phyloP scores from a whole-genome alignment of 2,113 vertebrate genomes.

The Dasyornis broadbenti region DNA sequence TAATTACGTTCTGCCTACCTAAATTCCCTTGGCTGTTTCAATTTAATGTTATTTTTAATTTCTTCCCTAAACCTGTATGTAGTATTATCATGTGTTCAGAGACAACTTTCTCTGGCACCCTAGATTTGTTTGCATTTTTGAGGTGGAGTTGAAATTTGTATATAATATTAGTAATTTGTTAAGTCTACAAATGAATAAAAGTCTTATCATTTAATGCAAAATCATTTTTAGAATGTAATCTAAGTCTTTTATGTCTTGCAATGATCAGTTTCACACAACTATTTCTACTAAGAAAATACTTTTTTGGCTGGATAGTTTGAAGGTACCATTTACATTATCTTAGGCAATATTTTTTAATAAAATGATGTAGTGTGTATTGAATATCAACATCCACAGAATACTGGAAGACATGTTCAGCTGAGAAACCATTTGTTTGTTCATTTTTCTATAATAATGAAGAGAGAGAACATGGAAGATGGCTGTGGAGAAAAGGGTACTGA shows the following conservation, averaged over 20 bases:
- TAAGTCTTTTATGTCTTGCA: background rate
- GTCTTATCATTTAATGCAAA: background rate
- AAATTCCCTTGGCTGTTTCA: conserved; percentile 45
- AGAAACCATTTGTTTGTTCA: background rate
- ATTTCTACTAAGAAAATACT: background rate
- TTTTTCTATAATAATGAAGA: background rate
- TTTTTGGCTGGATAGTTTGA: background rate
- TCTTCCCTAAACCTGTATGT: background rate
- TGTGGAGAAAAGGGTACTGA: background rate
- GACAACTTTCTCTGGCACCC: background rate
- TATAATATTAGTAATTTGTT: background rate
- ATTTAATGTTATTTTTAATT: conserved; percentile 22
- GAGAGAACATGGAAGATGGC: background rate
- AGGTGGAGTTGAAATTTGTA: background rate
- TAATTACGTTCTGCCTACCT: conserved; percentile 62
- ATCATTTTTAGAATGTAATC: background rate
- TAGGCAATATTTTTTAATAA: background rate
- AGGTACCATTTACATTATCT: background rate
- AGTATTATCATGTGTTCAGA: background rate
- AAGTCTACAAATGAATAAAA: background rate
- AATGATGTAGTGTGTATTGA: background rate
- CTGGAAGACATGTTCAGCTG: background rate
- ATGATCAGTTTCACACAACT: background rate
- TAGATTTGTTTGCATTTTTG: background rate
- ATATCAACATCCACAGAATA: background rate